Conservation (phyloP, 1,140 invertebrate species). For the Aphidius gifuensis region DNA sequence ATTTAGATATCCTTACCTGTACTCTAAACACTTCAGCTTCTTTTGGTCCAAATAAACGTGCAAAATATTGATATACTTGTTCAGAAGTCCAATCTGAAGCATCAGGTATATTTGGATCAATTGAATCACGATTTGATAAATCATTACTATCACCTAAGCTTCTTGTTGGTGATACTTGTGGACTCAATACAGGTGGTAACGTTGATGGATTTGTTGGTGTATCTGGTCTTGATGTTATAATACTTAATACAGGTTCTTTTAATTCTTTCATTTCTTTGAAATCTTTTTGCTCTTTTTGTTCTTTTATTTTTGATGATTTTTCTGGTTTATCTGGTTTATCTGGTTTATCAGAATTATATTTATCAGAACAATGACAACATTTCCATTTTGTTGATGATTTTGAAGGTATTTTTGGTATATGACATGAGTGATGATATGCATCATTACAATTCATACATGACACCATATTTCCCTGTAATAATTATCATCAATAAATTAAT, state of each 20-base stretch:
- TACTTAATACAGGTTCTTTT: too few relatives aligned
- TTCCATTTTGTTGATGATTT: constrained; percentile 46
- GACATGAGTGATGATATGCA: constrained; percentile 76
- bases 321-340: background rate
- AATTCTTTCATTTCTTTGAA: background rate
- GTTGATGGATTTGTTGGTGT: constrained; percentile 39
- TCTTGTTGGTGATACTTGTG: constrained; percentile 47
- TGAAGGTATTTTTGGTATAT: constrained; percentile 59
- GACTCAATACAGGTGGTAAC: constrained; percentile 46
- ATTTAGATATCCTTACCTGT: constrained; percentile 60
- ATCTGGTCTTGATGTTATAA: constrained; percentile 31
- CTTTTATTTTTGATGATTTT: background rate
- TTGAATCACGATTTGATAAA: constrained; percentile 33
- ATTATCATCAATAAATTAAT: background rate
- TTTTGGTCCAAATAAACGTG: constrained; percentile 65
- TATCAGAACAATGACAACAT: constrained; percentile 44
- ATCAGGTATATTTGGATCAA: constrained; percentile 72
- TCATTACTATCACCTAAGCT: constrained; percentile 45
- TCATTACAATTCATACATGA: constrained; percentile 81
- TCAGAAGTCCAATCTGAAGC: constrained; percentile 75
- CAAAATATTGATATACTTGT: constrained; percentile 79
- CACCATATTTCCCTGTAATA: constrained; percentile 55
- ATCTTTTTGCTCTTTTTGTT: background rate
- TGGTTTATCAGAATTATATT: constrained; percentile 25
- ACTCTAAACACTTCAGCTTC: constrained; percentile 75